Evolutionary conservation across 2,113 vertebrate genomes (phyloP).

Genomic region (Promerops cafer): DNA sequence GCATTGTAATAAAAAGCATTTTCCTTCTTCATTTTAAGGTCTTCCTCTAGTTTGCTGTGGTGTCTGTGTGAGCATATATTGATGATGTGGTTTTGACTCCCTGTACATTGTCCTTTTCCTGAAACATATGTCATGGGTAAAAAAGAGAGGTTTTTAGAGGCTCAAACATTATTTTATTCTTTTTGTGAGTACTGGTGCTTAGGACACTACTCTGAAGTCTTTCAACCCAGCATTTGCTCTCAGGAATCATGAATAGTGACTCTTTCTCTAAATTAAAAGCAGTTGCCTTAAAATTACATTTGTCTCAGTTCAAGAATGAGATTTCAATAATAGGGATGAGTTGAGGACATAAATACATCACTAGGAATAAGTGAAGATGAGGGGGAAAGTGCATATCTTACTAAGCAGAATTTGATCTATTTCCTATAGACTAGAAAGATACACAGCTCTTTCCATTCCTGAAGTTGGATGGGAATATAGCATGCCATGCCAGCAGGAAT

Average conservation of each 20-base stretch:
- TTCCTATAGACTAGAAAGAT: background rate
- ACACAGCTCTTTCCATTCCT: background rate
- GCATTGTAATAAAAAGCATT: background rate
- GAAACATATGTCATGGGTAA: background rate
- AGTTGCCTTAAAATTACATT: background rate
- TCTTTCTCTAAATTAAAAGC: background rate
- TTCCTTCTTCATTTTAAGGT: background rate
- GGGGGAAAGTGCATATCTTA: background rate
- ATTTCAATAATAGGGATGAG: background rate
- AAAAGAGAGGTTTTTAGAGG: background rate
- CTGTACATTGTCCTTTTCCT: background rate
- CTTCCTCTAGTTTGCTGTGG: background rate
- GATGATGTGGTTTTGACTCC: background rate
- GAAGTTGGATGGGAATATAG: background rate
- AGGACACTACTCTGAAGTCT: background rate
- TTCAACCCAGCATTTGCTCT: background rate
- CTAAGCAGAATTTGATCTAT: background rate
- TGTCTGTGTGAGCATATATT: background rate
- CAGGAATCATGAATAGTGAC: background rate
- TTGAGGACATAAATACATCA: background rate
- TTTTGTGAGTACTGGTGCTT: background rate
- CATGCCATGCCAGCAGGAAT: constrained; percentile 15
- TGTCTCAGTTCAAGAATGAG: background rate
- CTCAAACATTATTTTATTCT: background rate
- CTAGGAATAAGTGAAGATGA: background rate